These are phyloP conservation scores for Athrips mouffetella DNA, from an alignment of 2,888 invertebrate genomes.

Conservation along the genomic window DNA sequence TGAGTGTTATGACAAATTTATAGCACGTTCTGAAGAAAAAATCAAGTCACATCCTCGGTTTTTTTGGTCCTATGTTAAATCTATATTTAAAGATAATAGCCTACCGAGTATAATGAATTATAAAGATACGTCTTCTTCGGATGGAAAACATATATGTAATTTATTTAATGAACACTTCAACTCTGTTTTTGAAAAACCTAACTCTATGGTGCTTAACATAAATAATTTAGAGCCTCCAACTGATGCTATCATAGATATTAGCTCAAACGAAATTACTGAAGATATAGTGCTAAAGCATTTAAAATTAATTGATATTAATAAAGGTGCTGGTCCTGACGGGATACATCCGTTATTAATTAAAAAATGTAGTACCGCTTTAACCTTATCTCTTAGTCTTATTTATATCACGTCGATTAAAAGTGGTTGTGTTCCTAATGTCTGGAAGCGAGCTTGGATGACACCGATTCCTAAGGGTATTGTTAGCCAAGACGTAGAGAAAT, in stretches of 20 bases:
- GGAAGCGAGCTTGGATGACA: slow-evolving; percentile 19
- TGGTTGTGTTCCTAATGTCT: slow-evolving; percentile 6
- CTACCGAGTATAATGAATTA: not conserved
- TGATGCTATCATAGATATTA: not conserved
- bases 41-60: not conserved
- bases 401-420: not conserved
- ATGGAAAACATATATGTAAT: not conserved
- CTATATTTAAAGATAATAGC: not conserved
- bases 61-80: slow-evolving; percentile 1
- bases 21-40: not conserved
- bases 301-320: not conserved
- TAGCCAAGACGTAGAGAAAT: no score
- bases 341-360: slow-evolving; percentile 11
- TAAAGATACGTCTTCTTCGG: not conserved
- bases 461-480: no score
- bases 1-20: not conserved
- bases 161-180: slow-evolving; percentile 4
- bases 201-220: not conserved
- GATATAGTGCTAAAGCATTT: not conserved
- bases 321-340: not conserved
- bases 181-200: slow-evolving; percentile 1
- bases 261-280: not conserved
- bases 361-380: not conserved
- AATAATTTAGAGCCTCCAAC: not conserved
- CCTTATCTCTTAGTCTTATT: not conserved